Conservation (phyloP, 2,113 vertebrate species). For the Saguinus imperator region DNA sequence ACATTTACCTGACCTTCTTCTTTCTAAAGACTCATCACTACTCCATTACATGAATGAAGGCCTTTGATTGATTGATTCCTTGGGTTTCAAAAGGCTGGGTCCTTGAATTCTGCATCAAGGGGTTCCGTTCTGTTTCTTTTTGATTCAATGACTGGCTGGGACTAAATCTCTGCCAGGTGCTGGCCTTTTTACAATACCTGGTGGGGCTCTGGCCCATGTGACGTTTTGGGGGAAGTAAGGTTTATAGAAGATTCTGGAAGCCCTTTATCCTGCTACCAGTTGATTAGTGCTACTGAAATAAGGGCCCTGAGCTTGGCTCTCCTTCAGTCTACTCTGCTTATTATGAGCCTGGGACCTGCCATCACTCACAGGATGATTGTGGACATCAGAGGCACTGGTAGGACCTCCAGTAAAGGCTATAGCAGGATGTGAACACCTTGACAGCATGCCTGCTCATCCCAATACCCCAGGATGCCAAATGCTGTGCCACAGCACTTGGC, state of each 20-base stretch:
- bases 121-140: slow-evolving; percentile 63
- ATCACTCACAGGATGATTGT: neutral
- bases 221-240: slow-evolving; percentile 30
- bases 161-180: slow-evolving; percentile 57
- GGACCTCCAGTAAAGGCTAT: neutral
- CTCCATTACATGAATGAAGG: slow-evolving; percentile 22
- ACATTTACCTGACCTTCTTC: slow-evolving; percentile 48
- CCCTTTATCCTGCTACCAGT: neutral
- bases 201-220: slow-evolving; percentile 47
- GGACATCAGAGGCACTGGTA: neutral
- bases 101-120: slow-evolving; percentile 60
- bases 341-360: neutral
- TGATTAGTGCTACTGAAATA: neutral
- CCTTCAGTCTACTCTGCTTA: neutral
- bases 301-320: neutral
- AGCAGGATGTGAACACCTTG: neutral
- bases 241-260: slow-evolving; percentile 5
- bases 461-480: neutral
- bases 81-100: slow-evolving; percentile 54
- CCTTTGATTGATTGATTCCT: slow-evolving; percentile 35
- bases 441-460: neutral
- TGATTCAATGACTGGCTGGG: slow-evolving; percentile 57
- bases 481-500: neutral
- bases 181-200: slow-evolving; percentile 75
- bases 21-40: slow-evolving; percentile 54